Conservation (phyloP, 2,888 invertebrate species). For the Coremacera marginata region DNA sequence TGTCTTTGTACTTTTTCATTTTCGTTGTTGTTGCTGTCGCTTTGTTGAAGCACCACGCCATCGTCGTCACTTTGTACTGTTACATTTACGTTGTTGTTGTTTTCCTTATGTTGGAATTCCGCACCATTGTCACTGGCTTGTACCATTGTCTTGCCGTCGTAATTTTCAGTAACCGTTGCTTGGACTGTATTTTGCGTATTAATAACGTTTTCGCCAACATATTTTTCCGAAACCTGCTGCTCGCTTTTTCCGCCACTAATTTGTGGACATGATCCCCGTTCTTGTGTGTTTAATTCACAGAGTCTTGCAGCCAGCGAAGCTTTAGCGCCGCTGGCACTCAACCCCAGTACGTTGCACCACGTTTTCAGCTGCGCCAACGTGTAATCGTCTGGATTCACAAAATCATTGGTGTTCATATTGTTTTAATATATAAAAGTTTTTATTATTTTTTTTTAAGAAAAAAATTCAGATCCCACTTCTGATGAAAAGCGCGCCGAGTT, state of each 20-base stretch:
- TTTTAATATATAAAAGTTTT: no score
- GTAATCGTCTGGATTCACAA: background rate
- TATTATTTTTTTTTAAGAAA: no score
- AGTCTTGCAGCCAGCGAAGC: slow-evolving; percentile 1
- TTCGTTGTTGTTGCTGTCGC: background rate
- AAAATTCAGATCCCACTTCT: no score
- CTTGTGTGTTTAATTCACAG: background rate
- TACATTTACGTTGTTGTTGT: no score
- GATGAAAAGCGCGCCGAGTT: no score
- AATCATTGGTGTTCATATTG: no score
- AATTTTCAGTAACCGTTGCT: no score
- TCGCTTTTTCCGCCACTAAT: background rate
- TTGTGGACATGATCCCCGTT: background rate
- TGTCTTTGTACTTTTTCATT: no score
- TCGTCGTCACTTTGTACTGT: background rate
- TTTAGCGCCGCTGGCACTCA: slow-evolving; percentile 1
- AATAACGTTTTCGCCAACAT: background rate
- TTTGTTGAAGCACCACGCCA: background rate
- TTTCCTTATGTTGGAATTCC: no score
- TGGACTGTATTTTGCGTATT: no score
- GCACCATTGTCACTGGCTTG: no score
- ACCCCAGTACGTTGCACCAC: background rate
- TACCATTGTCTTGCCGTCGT: no score
- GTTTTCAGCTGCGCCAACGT: background rate
- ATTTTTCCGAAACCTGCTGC: background rate